Evolutionary conservation across 2,113 vertebrate genomes (phyloP), one percentile per base, ranked within the genome.

Genomic region (Ptyas mucosa): DNA sequence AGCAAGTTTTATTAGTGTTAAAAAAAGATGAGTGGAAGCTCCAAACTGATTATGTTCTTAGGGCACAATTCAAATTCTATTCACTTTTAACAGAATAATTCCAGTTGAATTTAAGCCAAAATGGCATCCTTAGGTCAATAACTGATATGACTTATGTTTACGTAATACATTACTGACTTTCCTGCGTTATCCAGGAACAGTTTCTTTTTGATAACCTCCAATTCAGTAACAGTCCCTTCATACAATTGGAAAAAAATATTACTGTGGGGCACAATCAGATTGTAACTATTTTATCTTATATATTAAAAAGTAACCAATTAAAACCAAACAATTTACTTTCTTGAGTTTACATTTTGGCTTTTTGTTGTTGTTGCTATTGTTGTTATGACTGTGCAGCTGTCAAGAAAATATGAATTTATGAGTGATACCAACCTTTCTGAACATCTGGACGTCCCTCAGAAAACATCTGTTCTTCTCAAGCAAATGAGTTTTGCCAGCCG

Each of bases 351-450:
- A 23, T 55, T 43, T 1, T 29, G 5, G 4, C n/a, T 43, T 88
- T 87, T 8, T 75, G 1, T 93, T 54, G 91, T n/a, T 69, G 61
- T n/a, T n/a, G 2, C 7, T 75, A 0, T 92, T 54, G 91, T 39
- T 81, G 75, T 81, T 81, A 8, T 43, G 34, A 43, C 96, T 92
- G 87, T 96, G 95, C 96, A 99, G 99, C 96, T 99, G 91, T 99
- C 99, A 90, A 99, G 99, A 96, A 99, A 99, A 94, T 98, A 98
- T 0, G 99, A 99, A 96, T 99, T 99, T 96, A 98, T 99, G 98
- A 99, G 99, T 94, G 99, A 99, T 96, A 99, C 99, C 96, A 99
- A 99, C 97, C 97, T 99, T 93, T 98, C 98, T 3, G 99, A 99
- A 64, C 98, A 98, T 0, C 49, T 20, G 1, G 95, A 96, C 64